Percentiles rank a stretch among this genome's conserved stretches.
phyloP scores from a whole-genome alignment of 1,140 invertebrate species.

The Aphelenchoides avenae region DNA sequence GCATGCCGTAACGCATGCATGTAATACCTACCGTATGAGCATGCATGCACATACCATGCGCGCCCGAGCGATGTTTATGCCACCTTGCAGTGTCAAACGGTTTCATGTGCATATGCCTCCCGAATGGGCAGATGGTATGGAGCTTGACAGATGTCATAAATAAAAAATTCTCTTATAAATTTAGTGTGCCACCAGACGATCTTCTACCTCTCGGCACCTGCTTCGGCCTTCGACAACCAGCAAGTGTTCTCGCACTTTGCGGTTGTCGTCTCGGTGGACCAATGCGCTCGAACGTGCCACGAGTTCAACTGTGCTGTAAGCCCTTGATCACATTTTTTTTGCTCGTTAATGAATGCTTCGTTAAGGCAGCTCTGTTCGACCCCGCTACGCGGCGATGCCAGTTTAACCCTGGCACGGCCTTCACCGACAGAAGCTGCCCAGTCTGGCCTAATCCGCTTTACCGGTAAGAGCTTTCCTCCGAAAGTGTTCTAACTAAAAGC shows the following conservation, averaged over 20 bases:
- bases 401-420: constrained; percentile 53
- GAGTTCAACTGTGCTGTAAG: constrained; percentile 58
- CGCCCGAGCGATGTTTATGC: too few relatives aligned
- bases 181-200: constrained; percentile 22
- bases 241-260: constrained; percentile 56
- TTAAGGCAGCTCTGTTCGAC: constrained; percentile 51
- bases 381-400: constrained; percentile 54
- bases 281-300: constrained; percentile 58
- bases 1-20: too few relatives aligned
- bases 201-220: constrained; percentile 22
- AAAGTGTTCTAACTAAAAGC: neutral
- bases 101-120: too few relatives aligned
- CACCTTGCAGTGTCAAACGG: too few relatives aligned
- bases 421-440: constrained; percentile 46
- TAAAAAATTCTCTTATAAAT: neutral
- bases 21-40: too few relatives aligned
- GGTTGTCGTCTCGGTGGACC: constrained; percentile 58
- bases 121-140: too few relatives aligned
- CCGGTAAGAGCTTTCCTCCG: constrained; percentile 22
- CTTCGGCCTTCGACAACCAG: constrained; percentile 38
- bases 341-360: neutral
- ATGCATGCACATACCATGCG: too few relatives aligned
- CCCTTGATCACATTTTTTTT: neutral
- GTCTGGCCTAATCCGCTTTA: constrained; percentile 56
- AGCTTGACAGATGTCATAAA: too few relatives aligned